Conservation (phyloP, 2,113 vertebrate species). For the Nerophis ophidion region DNA sequence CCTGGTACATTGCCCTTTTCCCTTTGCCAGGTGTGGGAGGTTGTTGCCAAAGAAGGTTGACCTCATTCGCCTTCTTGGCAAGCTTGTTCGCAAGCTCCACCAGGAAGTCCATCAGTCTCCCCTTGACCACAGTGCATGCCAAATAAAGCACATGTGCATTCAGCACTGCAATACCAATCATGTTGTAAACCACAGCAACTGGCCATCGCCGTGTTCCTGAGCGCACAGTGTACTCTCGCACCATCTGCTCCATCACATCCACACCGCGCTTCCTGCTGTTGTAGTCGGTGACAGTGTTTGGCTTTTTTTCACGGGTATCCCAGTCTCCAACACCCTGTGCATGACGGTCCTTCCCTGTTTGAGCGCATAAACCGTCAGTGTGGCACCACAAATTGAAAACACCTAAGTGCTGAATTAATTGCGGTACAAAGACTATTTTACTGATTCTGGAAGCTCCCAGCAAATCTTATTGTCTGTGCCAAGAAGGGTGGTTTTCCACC, state of each 20-base stretch:
- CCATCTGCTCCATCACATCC: neutral
- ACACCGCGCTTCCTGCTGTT: neutral
- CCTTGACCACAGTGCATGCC: neutral
- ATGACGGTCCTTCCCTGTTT: neutral
- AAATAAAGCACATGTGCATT: neutral
- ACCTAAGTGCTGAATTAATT: neutral
- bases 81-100: neutral
- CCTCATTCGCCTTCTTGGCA: neutral
- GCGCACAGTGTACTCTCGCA: neutral
- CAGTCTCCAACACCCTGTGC: neutral
- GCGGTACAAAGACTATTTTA: neutral
- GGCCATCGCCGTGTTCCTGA: neutral
- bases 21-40: too few relatives aligned
- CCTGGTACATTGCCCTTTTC: too few relatives aligned
- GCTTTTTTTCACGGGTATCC: neutral
- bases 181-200: neutral
- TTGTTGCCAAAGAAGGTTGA: too few relatives aligned
- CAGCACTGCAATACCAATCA: neutral
- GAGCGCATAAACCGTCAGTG: neutral
- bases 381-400: neutral
- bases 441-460: neutral
- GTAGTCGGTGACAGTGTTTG: neutral
- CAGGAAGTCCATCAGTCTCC: neutral
- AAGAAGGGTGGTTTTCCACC: conserved; percentile 5
- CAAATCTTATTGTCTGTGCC: neutral